Evolutionary conservation across 2,888 invertebrate species (phyloP).

Genomic region (Tipula helvola): DNA sequence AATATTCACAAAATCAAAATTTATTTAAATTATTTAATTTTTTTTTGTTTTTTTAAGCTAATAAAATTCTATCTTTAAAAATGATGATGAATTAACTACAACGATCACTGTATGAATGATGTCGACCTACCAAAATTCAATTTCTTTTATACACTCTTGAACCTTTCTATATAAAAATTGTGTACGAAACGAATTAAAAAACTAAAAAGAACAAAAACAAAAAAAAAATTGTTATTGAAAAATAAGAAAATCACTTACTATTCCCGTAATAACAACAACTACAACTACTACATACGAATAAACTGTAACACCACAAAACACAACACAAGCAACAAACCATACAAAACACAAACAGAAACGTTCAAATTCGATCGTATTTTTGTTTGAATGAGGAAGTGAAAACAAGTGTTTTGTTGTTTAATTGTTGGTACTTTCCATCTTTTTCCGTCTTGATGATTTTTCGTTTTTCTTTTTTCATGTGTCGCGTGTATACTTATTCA

Average conservation of each 20-base stretch:
- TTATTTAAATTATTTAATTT: not conserved
- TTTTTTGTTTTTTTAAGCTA: not conserved
- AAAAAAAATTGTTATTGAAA: not conserved
- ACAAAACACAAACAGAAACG: not conserved
- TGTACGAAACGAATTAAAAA: not conserved
- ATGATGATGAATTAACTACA: not conserved
- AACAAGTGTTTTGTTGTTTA: not conserved
- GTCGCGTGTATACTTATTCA: not conserved
- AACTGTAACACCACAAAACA: not conserved
- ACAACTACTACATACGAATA: not conserved
- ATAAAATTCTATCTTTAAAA: not conserved
- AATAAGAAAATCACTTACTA: not conserved
- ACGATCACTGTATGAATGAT: slow-evolving; percentile 6
- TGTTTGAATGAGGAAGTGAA: not conserved
- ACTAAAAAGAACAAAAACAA: not conserved
- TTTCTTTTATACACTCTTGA: slow-evolving; percentile 6
- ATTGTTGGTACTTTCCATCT: not conserved
- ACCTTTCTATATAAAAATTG: slow-evolving; percentile 5
- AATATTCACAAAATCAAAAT: not conserved
- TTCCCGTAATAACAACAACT: not conserved
- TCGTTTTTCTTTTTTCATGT: not conserved
- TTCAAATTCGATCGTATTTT: not conserved
- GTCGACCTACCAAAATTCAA: slow-evolving; percentile 6
- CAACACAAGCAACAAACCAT: not conserved
- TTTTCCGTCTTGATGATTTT: not conserved